These are phyloP conservation scores for Zootermopsis nevadensis DNA, from an alignment of 2,888 invertebrate genomes.

Conservation along the genomic window DNA sequence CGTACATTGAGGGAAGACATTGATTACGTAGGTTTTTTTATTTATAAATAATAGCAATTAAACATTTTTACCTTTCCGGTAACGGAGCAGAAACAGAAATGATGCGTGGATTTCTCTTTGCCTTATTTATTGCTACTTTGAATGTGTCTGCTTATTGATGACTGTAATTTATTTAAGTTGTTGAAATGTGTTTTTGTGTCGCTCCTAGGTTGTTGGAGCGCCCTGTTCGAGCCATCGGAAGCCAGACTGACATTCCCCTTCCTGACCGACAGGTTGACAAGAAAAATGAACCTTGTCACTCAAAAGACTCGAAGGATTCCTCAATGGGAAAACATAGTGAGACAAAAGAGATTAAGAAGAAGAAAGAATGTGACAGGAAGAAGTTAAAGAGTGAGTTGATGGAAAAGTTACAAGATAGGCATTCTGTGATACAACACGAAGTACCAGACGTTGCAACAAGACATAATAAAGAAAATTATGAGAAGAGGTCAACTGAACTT, in stretches of 20 bases:
- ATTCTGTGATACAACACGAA: background rate
- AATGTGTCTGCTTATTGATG: too few species aligned
- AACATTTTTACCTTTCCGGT: too few species aligned
- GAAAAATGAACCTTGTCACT: background rate
- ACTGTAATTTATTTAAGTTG: too few species aligned
- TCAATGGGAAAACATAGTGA: background rate
- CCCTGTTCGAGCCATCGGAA: background rate
- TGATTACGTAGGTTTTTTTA: too few species aligned
- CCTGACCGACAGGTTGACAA: background rate
- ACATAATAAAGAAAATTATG: background rate
- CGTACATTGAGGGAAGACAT: too few species aligned
- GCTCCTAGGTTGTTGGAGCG: background rate
- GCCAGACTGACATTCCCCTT: background rate
- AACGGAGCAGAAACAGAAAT: too few species aligned
- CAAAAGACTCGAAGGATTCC: slow-evolving; percentile 6
- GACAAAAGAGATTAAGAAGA: background rate
- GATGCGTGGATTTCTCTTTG: too few species aligned
- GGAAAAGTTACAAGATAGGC: background rate
- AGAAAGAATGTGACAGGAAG: background rate
- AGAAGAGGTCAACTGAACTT: background rate
- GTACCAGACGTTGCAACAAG: background rate
- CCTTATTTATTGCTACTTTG: too few species aligned
- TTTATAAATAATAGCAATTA: too few species aligned
- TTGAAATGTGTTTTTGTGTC: too few species aligned
- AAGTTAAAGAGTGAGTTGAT: background rate